Conservation (phyloP, 2,797 vertebrate species). For the Microctenopoma stevenorrisi region DNA sequence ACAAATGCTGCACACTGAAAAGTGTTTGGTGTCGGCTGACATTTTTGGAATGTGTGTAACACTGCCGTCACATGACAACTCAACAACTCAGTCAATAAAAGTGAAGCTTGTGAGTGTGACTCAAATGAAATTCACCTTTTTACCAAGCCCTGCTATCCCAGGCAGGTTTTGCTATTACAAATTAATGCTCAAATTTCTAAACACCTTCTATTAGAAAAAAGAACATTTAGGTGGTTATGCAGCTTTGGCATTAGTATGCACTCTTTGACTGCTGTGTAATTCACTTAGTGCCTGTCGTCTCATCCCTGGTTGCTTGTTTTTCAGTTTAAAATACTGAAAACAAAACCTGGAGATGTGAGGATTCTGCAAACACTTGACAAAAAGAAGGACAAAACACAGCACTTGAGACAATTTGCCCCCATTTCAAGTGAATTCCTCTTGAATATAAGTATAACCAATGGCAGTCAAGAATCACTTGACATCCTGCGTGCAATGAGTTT, state of each 20-base stretch:
- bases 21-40: background rate
- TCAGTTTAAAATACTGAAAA: slow-evolving; percentile 9
- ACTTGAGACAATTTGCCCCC: slow-evolving; percentile 41
- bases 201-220: slow-evolving; percentile 48
- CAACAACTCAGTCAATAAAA: background rate
- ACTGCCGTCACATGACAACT: background rate
- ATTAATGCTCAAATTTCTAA: slow-evolving; percentile 45
- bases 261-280: slow-evolving; percentile 43
- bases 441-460: slow-evolving; percentile 55
- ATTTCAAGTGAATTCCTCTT: slow-evolving; percentile 62
- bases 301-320: slow-evolving; percentile 32
- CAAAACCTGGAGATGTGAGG: slow-evolving; percentile 8
- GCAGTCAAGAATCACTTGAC: slow-evolving; percentile 71
- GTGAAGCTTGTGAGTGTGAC: slow-evolving; percentile 6
- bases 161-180: slow-evolving; percentile 13
- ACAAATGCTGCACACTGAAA: background rate
- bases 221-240: slow-evolving; percentile 33
- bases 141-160: slow-evolving; percentile 16
- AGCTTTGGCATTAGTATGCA: slow-evolving; percentile 24
- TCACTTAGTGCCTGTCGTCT: slow-evolving; percentile 42
- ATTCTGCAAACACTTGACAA: background rate
- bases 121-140: slow-evolving; percentile 17
- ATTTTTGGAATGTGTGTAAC: background rate
- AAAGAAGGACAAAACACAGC: slow-evolving; percentile 30
- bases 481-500: slow-evolving; percentile 51